Evolutionary conservation across 2,113 vertebrate species (phyloP), one percentile per base, ranked within the genome.

Genomic region (Pomatorhinus ruficollis): DNA sequence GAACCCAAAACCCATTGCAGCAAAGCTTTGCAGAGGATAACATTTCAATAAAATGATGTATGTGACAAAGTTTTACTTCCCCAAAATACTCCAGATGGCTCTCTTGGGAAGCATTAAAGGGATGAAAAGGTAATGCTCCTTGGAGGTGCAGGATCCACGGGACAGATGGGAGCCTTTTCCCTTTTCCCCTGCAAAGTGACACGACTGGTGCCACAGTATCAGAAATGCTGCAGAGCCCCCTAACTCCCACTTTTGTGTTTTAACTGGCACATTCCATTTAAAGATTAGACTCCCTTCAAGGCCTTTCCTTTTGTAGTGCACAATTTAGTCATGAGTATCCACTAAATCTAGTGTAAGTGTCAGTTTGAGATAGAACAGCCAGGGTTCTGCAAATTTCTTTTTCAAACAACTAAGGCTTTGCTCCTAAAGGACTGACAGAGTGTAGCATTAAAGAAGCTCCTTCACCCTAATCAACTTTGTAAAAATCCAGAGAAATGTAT

Each of bases 351-450:
- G 45, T 39, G 8, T 53, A 92, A 92, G 89, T 96, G 95, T 96
- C 96, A 97, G 80, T 89, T 96, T 94, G 96, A 97, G 92, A 96
- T 81, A 93, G 80, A 97, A 50, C 92, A 96, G 93, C 49, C 66
- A 93, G 71, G n/a, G 68, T 60, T 96, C 85, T 93, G 92, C 83
- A 96, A 80, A 92, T 89, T 93, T 96, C 76, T 89, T 90, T 74
- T 93, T 90, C 83, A 92, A 97, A 94, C 71, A 95, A n/a, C 44
- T 77, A 39, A 54, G 45, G n/a, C 90, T 78, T 39, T 74, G 59
- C 54, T 95, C 83, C 69, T 90, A 56, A 80, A 95, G 83, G 69
- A 42, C 76, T 88, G 90, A 54, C 69, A 85, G 85, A 56, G 76
- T 56, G 31, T 6, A 72, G 69, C 53, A 82, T 65, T 92, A 96